Base-by-base conservation (phyloP, 2,888 invertebrate species). In the Podabrus alpinus region DNA sequence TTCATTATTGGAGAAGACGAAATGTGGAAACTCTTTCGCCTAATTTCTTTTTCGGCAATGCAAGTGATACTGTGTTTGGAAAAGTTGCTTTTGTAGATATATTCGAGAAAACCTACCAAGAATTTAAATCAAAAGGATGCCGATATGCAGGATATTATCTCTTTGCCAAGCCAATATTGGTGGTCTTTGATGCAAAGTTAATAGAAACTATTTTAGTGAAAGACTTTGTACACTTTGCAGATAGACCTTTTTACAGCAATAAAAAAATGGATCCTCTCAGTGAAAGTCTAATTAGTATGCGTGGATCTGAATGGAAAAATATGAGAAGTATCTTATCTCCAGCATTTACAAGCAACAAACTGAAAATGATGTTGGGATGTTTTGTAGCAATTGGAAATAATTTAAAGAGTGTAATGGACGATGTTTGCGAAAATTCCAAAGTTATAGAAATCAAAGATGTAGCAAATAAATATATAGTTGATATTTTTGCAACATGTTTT, bases 311-410 rank as follows among this genome's bases (percentile, higher is more conserved):
- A 2, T 90, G 90, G 90, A 88, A 87, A 77, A 86, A 85, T 59
- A 80, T 90, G 10, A 84, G 90, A 16, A 80, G 86, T 0, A 88
- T 89, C 72, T 83, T 90, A 25, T 88, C 89, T 0, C 89, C 90
- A 0, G 88, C 88, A 0, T 87, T 90, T 79, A 88, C 89, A 1
- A 86, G 88, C 1, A 89, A 88, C n/a, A 90, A 89, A 80, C 84
- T 90, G 77, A 89, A 87, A 79, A 84, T 83, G 69, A 89, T 89
- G 89, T 86, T 88, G 19, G 84, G 85, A 0, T 83, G 88, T 13
- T 86, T 89, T 80, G 75, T 84, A 19, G 84, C 86, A 16, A 87
- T 85, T 59, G 83, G 85, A 3, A 69, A 81, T 24, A 80, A 82
- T 21, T 80, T 86, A 19, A 74, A 75, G 3, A 69, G 76, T 1